Evolutionary conservation across 2,113 vertebrate species (phyloP), one percentile per base, ranked within the genome.

Genomic region (Chascanopsetta lugubris): DNA sequence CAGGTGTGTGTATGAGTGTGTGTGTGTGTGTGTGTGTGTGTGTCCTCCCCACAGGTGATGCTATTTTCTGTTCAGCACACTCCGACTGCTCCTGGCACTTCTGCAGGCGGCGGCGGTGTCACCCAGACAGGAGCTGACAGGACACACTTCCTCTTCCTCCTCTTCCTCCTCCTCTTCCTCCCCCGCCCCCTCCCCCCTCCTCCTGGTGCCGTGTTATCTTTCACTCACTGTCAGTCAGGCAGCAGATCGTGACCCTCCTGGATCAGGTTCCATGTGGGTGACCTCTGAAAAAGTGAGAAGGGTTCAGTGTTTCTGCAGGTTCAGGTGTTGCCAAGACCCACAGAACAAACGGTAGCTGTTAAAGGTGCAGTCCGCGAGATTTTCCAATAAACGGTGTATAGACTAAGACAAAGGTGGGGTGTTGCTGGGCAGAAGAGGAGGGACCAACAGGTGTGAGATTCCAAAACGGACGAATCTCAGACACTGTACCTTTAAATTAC

Each of bases 191-290:
- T n/a, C n/a, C n/a, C n/a, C n/a, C n/a, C n/a, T n/a, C n/a, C n/a
- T n/a, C n/a, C n/a, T n/a, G n/a, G n/a, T n/a, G 48, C 42, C 22
- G 82, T 55, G 57, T 87, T 51, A 38, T 65, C 21, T 87, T 85
- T 69, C 85, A 75, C 53, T 20, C 3, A 1, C 66, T 42, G 61
- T 70, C 79, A 60, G 56, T 79, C 69, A 80, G 57, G 61, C 32
- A 0, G 47, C 34, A 79, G 65, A 60, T 36, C 27, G 8, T 53
- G 60, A 74, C 49, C n/a, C 53, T 64, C 67, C 46, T 53, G 46
- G 25, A 11, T 49, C 49, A 45, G 45, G 18, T 17, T 17, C 8
- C 53, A 47, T 61, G 62, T 18, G 17, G 38, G 48, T 22, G 48
- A 38, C 66, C 56, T 47, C 73, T 17, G 40, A 24, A 54, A 65